phyloP scores from a whole-genome alignment of 2,888 invertebrate genomes.

The Netelia melanura region DNA sequence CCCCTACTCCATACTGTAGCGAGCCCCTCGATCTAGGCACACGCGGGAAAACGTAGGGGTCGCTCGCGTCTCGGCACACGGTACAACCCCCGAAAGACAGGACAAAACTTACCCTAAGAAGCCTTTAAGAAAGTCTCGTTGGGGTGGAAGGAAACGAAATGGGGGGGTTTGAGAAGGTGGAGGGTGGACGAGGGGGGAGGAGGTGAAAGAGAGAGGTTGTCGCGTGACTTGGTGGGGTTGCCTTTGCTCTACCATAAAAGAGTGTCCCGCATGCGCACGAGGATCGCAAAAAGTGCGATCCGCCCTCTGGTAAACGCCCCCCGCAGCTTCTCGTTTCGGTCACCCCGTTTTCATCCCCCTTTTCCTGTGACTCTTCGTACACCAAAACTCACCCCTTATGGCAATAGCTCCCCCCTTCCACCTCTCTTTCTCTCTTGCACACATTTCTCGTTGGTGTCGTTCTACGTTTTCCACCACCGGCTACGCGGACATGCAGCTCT shows the following conservation, averaged over 20 bases:
- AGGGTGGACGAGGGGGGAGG: constrained; percentile 68
- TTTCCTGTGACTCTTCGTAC: constrained; percentile 55
- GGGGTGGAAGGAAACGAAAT: constrained; percentile 68
- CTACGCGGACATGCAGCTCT: constrained; percentile 52
- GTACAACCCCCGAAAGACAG: constrained; percentile 65
- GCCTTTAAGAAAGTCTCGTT: constrained; percentile 83
- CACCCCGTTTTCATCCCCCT: constrained; percentile 71
- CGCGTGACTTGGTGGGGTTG: constrained; percentile 66
- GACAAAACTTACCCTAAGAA: constrained; percentile 84
- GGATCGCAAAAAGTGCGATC: constrained; percentile 81
- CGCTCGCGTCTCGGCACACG: constrained; percentile 41
- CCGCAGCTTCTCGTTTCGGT: constrained; percentile 70
- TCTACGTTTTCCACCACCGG: constrained; percentile 50
- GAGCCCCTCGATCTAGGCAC: constrained; percentile 24
- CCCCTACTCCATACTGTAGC: constrained; percentile 52
- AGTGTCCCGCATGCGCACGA: constrained; percentile 83
- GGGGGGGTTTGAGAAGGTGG: constrained; percentile 21
- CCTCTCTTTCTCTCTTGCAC: constrained; percentile 57
- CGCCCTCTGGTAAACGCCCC: constrained; percentile 82
- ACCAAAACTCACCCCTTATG: constrained; percentile 47
- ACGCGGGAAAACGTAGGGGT: constrained; percentile 29
- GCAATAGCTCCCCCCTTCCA: constrained; percentile 52
- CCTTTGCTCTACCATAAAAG: constrained; percentile 77
- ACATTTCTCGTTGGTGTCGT: constrained; percentile 34
- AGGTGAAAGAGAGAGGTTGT: constrained; percentile 55